A percentile compares a stretch with the other conserved stretches of the same genome.
Conservation (phyloP, 1,140 invertebrate species). For the Trachymyrmex cornetzi region DNA sequence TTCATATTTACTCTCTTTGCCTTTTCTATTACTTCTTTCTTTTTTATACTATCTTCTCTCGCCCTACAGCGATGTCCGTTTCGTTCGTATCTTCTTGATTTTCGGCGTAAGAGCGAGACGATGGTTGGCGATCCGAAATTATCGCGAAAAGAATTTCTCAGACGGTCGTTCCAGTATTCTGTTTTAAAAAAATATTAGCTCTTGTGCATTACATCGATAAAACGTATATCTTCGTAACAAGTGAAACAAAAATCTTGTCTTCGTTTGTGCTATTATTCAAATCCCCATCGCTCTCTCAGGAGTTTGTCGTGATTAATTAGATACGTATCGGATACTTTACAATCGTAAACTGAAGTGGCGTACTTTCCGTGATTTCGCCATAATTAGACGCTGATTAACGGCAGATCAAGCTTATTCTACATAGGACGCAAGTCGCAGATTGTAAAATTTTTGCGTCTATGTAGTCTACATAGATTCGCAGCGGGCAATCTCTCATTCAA, state of each 20-base stretch:
- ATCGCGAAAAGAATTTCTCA: constrained; percentile 32
- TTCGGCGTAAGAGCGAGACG: constrained; percentile 51
- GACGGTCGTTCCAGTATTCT: neutral
- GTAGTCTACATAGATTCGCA: no score
- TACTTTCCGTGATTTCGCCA: constrained; percentile 2
- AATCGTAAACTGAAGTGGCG: constrained; percentile 5
- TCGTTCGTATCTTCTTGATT: constrained; percentile 59
- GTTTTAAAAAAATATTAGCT: neutral
- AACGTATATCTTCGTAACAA: neutral
- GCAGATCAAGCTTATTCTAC: neutral
- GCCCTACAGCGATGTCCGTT: constrained; percentile 33
- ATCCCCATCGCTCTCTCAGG: constrained; percentile 6
- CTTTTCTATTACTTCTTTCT: constrained; percentile 14
- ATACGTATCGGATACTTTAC: constrained; percentile 17
- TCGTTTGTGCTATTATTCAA: constrained; percentile 56
- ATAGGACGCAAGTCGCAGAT: no score
- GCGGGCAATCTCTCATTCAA: no score
- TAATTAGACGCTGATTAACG: constrained; percentile 16
- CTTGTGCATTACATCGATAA: constrained; percentile 18
- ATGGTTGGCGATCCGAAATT: constrained; percentile 31
- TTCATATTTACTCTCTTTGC: constrained; percentile 67
- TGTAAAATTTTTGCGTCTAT: no score
- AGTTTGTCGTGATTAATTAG: constrained; percentile 15
- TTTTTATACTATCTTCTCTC: constrained; percentile 54
- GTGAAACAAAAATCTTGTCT: constrained; percentile 1